Evolutionary conservation across 2,888 invertebrate genomes (phyloP), one percentile per base, ranked within the genome.

Genomic region (Lithophane socia): DNA sequence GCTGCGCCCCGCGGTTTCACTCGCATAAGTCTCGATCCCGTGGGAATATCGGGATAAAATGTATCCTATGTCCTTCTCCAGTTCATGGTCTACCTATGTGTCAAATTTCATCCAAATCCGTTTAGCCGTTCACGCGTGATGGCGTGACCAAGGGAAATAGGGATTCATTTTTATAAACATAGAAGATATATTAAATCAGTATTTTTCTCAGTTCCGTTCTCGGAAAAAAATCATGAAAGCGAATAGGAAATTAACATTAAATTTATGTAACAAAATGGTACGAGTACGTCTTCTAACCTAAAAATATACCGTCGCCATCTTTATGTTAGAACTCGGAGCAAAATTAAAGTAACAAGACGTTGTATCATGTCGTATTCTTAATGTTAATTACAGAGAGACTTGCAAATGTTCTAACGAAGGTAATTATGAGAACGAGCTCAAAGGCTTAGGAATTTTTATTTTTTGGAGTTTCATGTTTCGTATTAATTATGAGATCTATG

Each of bases 321-420:
- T 42, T 42, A 37, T 61, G 10, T 69, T 16, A 13, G 7, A 68
- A 12, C 56, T 65, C 2, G 7, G 9, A 61, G 37, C 9, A 47
- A 42, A 58, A 65, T 61, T 29, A 49, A 69, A 37, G 37, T n/a
- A 9, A 52, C 5, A 8, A 58, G 37, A 8, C 37, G 9, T 58
- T 52, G 61, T 37, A 73, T 64, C 63, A 76, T 81, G 63, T 75
- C 61, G 24, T 63, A 37, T 47, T 58, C 49, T 70, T 70, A 29
- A 75, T 79, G 70, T 73, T 70, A 79, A 83, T 83, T 60, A 75
- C 18, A 75, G 47, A 73, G 52, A 70, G 82, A 72, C 79, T 79
- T 44, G 69, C 56, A 70, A 79, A 83, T 83, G 49, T 73, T 37
- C 13, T 81, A 69, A 81, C 29, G 37, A 73, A 73, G 63, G 73